Evolutionary conservation across 2,888 invertebrate species (phyloP).

Genomic region (Incurvaria masculella): DNA sequence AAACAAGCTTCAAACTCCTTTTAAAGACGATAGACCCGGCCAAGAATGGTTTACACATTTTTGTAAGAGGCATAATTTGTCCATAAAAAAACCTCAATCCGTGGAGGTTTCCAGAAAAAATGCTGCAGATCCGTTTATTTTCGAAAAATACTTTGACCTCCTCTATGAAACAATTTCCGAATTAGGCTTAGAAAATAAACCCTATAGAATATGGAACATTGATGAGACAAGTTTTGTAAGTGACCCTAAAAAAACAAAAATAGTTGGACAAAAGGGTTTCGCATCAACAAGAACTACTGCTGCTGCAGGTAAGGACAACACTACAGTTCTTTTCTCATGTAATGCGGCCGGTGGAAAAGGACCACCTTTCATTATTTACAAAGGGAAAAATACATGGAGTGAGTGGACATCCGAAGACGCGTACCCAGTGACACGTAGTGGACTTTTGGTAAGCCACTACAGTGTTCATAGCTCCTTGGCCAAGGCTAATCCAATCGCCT

Average conservation of each 20-base stretch:
- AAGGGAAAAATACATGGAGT: constrained; percentile 5
- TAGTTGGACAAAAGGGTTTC: too few species aligned
- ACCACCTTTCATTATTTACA: constrained; percentile 6
- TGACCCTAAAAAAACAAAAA: constrained; percentile 16
- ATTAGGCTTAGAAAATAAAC: constrained; percentile 17
- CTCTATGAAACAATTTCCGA: constrained; percentile 9
- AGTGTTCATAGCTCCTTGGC: too few species aligned
- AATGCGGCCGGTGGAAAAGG: constrained; percentile 7
- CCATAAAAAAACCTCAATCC: constrained; percentile 18
- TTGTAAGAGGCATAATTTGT: constrained; percentile 15
- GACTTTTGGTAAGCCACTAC: too few species aligned
- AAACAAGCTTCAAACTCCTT: constrained; percentile 16
- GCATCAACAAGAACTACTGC: too few species aligned
- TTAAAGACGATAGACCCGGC: constrained; percentile 16
- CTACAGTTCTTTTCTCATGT: constrained; percentile 1
- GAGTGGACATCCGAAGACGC: constrained; percentile 3
- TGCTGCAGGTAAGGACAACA: background rate
- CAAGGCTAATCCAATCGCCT: too few species aligned
- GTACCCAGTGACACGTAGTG: constrained; percentile 9
- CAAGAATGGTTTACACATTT: constrained; percentile 17
- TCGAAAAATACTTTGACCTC: background rate
- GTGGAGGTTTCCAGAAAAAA: constrained; percentile 18
- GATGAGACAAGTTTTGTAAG: constrained; percentile 18
- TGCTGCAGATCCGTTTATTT: constrained; percentile 17
- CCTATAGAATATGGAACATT: constrained; percentile 17